Conservation (phyloP, 2,113 vertebrate genomes). For the Dipodomys ordii region DNA sequence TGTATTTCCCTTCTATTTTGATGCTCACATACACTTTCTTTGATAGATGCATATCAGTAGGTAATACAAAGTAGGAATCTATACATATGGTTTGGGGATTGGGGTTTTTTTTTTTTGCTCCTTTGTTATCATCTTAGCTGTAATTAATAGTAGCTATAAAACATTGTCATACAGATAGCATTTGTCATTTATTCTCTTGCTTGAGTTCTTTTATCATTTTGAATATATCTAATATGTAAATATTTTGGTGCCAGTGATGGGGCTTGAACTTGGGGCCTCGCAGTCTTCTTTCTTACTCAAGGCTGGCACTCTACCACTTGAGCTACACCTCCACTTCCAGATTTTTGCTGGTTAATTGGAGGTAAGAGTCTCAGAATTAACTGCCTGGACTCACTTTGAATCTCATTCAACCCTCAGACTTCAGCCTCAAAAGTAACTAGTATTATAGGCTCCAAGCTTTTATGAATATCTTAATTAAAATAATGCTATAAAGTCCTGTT, state of each 20-base stretch:
- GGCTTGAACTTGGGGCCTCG: too few species aligned
- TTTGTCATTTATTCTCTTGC: conserved; percentile 21
- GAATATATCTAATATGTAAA: neutral
- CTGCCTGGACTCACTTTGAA: too few species aligned
- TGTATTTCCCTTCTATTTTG: neutral
- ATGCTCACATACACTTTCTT: neutral
- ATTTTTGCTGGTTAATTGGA: too few species aligned
- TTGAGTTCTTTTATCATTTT: neutral
- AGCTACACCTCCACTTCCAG: too few species aligned
- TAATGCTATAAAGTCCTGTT: neutral
- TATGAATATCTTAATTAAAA: conserved; percentile 13
- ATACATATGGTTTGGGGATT: neutral
- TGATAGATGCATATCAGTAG: neutral
- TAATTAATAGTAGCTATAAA: neutral
- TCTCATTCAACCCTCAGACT: too few species aligned
- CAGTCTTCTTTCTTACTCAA: too few species aligned
- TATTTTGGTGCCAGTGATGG: neutral
- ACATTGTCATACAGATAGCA: neutral
- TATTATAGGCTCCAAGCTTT: too few species aligned
- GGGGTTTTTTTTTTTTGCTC: neutral
- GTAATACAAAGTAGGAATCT: neutral
- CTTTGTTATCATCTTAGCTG: neutral
- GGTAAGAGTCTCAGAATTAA: too few species aligned
- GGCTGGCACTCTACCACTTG: too few species aligned
- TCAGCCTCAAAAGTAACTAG: too few species aligned